phyloP scores from a whole-genome alignment of 2,797 vertebrate species.

The Allobates femoralis region DNA sequence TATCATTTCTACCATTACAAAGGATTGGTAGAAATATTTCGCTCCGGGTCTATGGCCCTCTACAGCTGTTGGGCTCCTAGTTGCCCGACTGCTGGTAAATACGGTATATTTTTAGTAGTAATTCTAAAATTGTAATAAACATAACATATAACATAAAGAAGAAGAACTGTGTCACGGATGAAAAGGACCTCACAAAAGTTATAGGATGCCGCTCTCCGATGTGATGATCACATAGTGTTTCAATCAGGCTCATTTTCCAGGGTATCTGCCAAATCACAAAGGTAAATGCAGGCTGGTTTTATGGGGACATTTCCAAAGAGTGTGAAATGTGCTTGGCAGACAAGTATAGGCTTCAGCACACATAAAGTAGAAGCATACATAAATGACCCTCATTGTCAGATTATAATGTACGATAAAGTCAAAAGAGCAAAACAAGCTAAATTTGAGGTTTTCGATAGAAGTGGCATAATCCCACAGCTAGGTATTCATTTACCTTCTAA shows the following conservation, averaged over 20 bases:
- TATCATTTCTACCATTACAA: background rate
- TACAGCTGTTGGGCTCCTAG: background rate
- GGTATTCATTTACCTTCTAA: conserved; percentile 66
- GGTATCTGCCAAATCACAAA: conserved; percentile 19
- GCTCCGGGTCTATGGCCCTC: background rate
- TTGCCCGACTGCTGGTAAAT: background rate
- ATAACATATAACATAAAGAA: background rate
- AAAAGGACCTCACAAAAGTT: background rate
- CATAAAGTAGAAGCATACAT: conserved; percentile 4
- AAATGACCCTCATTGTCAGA: conserved; percentile 32
- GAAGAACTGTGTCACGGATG: background rate
- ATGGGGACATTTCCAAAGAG: conserved; percentile 22
- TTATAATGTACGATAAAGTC: conserved; percentile 14
- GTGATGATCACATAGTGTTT: background rate
- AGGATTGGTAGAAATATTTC: background rate
- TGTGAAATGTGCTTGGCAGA: conserved; percentile 21
- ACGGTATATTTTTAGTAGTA: background rate
- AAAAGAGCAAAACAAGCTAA: conserved; percentile 21
- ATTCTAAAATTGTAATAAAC: background rate
- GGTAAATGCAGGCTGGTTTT: conserved; percentile 9
- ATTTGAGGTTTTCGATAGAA: conserved; percentile 15
- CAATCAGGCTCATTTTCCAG: background rate
- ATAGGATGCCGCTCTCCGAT: background rate
- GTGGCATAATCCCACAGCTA: conserved; percentile 66
- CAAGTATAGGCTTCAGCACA: conserved; percentile 15